Conservation (phyloP, 2,797 vertebrate species). For the Apodemus agrarius region DNA sequence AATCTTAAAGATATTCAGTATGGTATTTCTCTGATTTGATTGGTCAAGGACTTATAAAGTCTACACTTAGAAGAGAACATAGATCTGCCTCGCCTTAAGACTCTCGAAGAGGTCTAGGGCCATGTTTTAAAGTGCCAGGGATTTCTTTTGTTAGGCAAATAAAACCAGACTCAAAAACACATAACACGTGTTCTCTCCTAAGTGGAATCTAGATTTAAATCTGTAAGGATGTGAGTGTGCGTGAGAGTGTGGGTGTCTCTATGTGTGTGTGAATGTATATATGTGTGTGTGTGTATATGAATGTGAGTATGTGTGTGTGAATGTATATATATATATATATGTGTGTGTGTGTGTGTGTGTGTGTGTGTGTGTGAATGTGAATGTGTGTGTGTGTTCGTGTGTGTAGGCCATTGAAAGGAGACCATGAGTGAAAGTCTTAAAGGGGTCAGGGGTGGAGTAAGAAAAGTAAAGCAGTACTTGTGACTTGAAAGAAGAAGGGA, state of each 20-base stretch:
- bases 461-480: background rate
- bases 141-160: background rate
- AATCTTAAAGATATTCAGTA: background rate
- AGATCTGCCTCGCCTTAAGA: background rate
- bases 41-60: background rate
- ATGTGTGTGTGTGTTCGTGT: background rate
- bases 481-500: background rate
- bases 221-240: background rate
- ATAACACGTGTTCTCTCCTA: background rate
- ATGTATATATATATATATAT: background rate
- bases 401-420: background rate
- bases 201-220: background rate
- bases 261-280: background rate
- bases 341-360: background rate
- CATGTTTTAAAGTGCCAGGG: background rate
- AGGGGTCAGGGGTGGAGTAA: background rate
- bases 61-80: background rate
- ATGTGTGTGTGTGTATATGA: background rate
- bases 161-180: background rate
- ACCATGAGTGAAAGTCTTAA: background rate
- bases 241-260: background rate
- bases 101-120: background rate
- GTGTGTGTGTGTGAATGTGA: background rate
- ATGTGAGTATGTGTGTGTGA: no score
- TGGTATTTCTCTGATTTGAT: background rate